Percentiles rank a stretch among this genome's conserved stretches.
phyloP scores from a whole-genome alignment of 92 coral and sea anemone genomes.

The Porites divaricata region DNA sequence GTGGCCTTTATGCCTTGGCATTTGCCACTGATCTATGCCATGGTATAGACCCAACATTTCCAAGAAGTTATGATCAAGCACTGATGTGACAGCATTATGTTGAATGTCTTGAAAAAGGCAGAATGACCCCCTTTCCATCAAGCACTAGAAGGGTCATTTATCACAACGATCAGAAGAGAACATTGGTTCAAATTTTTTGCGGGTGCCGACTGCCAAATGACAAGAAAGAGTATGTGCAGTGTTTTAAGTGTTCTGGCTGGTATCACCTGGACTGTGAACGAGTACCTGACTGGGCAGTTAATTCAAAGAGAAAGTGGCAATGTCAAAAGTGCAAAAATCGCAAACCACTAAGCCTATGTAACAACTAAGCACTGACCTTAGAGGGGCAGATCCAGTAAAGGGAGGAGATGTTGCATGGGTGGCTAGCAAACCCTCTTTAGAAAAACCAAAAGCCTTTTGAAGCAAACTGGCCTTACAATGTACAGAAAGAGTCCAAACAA shows the following conservation, averaged over 20 bases:
- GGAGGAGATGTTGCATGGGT: too few relatives aligned
- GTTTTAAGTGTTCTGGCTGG: constrained; percentile 53
- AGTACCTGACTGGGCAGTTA: constrained; percentile 39
- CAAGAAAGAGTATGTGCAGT: constrained; percentile 51
- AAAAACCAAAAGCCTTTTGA: too few relatives aligned
- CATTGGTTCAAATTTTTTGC: constrained; percentile 41
- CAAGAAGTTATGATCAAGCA: constrained; percentile 25
- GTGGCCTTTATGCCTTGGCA: constrained; percentile 53
- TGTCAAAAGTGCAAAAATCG: neutral
- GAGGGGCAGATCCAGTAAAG: too few relatives aligned
- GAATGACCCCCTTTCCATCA: constrained; percentile 31
- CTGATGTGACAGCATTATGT: constrained; percentile 45
- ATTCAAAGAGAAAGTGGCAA: constrained; percentile 14
- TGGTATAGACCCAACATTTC: constrained; percentile 43
- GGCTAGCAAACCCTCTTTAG: too few relatives aligned
- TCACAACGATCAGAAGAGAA: neutral
- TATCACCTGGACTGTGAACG: constrained; percentile 42
- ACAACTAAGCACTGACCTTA: too few relatives aligned
- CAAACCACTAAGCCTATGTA: neutral
- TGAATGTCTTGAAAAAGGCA: constrained; percentile 34
- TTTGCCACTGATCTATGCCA: constrained; percentile 56
- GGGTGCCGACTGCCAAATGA: constrained; percentile 54
- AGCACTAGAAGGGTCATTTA: constrained; percentile 37
- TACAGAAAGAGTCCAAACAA: too few relatives aligned
- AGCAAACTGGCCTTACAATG: too few relatives aligned